phyloP scores from a whole-genome alignment of 2,797 vertebrate species.

The Thalassophryne amazonica region DNA sequence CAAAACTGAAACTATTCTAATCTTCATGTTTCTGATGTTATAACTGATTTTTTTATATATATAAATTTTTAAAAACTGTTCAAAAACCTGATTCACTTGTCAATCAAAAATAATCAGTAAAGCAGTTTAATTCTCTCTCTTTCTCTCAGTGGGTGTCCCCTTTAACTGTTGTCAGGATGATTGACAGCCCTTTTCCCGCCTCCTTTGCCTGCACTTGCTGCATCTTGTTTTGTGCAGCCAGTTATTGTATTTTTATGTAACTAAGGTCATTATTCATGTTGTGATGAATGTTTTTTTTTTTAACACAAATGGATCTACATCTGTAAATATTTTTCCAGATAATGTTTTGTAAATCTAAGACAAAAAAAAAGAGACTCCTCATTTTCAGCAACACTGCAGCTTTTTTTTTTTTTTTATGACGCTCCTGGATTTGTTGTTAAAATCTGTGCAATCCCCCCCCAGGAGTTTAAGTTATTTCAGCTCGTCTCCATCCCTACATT shows the following conservation, averaged over 20 bases:
- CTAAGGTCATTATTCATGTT: slow-evolving; percentile 26
- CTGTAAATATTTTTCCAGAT: slow-evolving; percentile 52
- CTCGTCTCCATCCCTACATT: no score
- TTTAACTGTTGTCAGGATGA: slow-evolving; percentile 61
- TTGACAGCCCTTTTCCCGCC: slow-evolving; percentile 49
- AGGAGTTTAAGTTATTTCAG: no score
- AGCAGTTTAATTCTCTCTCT: no score
- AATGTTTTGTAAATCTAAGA: slow-evolving; percentile 40
- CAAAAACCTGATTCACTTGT: neutral
- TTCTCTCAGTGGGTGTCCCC: slow-evolving; percentile 6
- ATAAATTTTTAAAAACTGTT: no score
- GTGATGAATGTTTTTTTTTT: slow-evolving; percentile 59
- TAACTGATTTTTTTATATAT: no score
- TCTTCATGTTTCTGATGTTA: no score
- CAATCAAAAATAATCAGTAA: neutral
- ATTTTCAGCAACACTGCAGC: no score
- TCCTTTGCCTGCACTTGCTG: slow-evolving; percentile 50
- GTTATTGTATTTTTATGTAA: slow-evolving; percentile 55
- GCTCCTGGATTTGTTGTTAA: no score
- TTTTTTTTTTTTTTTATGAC: no score
- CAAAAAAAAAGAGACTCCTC: neutral
- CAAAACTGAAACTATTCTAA: no score
- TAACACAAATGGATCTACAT: slow-evolving; percentile 38
- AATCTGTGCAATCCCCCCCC: no score
- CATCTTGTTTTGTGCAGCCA: slow-evolving; percentile 40